phyloP scores from a whole-genome alignment of 2,113 vertebrate species.

The Peucedramus taeniatus region DNA sequence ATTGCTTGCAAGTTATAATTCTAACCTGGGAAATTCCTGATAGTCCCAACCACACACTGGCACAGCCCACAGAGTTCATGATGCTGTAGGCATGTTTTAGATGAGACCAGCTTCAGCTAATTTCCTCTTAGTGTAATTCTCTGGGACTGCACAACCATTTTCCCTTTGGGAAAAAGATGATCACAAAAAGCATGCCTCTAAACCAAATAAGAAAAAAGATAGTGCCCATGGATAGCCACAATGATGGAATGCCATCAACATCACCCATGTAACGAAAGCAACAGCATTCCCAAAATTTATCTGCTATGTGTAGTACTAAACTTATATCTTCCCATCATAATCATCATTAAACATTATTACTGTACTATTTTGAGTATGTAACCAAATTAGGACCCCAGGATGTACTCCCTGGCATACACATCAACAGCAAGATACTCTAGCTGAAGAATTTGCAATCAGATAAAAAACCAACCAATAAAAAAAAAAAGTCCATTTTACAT shows the following conservation, averaged over 20 bases:
- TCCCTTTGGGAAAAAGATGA: background rate
- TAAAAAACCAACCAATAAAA: background rate
- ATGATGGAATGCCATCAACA: background rate
- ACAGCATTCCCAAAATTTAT: background rate
- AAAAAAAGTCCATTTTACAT: background rate
- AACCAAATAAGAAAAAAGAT: background rate
- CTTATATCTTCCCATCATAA: background rate
- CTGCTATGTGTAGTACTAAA: background rate
- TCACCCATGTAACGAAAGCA: fast-evolving
- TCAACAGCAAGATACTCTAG: background rate
- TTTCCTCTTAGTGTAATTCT: background rate
- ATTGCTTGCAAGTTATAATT: background rate
- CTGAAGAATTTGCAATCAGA: background rate
- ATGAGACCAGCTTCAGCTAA: background rate
- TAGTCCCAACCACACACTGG: background rate
- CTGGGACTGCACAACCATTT: background rate
- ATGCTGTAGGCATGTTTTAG: background rate
- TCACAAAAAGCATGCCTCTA: background rate
- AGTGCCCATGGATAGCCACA: background rate
- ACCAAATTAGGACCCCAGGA: background rate
- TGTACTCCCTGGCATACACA: background rate
- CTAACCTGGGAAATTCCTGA: background rate
- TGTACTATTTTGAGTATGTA: background rate
- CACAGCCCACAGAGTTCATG: background rate
- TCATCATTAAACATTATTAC: background rate